Evolutionary conservation across 2,797 vertebrate species (phyloP).

Genomic region (Tragopan temminckii): DNA sequence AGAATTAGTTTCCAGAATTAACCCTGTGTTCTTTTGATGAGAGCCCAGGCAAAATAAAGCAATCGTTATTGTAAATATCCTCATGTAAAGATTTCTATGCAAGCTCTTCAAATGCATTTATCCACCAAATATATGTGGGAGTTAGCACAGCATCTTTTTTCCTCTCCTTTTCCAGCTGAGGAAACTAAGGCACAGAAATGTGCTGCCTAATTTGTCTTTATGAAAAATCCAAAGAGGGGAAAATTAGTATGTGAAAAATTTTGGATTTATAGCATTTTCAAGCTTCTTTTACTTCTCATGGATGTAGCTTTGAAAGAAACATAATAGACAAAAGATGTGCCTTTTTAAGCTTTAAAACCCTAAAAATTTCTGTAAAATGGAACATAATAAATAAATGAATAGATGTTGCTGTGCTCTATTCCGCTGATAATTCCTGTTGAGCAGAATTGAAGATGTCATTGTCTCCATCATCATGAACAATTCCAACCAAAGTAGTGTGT

Average conservation of each 20-base stretch:
- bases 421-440: conserved; percentile 9
- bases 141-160: conserved; percentile 48
- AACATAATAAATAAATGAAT: conserved; percentile 40
- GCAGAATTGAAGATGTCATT: conserved; percentile 24
- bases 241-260: conserved; percentile 62
- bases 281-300: conserved; percentile 33
- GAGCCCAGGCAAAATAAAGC: conserved; percentile 31
- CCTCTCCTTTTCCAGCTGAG: conserved; percentile 55
- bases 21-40: conserved; percentile 35
- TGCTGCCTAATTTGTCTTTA: conserved; percentile 49
- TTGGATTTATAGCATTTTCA: conserved; percentile 59
- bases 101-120: conserved; percentile 5
- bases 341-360: conserved; percentile 33
- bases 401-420: conserved; percentile 17
- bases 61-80: conserved; percentile 32
- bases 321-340: conserved; percentile 41
- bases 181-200: conserved; percentile 68
- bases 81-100: conserved; percentile 33
- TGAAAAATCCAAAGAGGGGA: conserved; percentile 56
- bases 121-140: conserved; percentile 40
- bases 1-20: conserved; percentile 63
- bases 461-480: conserved; percentile 17
- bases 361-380: conserved; percentile 26
- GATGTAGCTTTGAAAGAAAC: conserved; percentile 45
- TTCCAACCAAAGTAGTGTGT: neutral